Base-by-base conservation (phyloP, 2,797 vertebrate genomes). In the Cyprinodon diabolis region DNA sequence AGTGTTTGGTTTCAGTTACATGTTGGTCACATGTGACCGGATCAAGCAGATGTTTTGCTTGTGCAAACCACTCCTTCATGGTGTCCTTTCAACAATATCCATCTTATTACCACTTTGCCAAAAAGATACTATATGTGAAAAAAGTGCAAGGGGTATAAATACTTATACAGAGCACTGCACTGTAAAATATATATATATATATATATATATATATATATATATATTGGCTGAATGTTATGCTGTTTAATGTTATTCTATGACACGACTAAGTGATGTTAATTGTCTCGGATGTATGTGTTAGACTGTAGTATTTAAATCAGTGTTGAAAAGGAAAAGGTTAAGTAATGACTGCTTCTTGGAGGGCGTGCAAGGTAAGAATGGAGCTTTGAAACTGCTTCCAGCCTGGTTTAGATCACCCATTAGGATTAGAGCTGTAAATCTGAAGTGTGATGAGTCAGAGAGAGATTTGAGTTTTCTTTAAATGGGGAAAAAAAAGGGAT, bases 221-320 rank as follows among this genome's bases (percentile, higher is more conserved):
- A 43, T 43, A 43, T 43, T 43, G 40, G 40, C 40, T 75, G 76
- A 73, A 77, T 76, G 74, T 40, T 68, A 17, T 49, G 52, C 45
- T 6, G 68, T 69, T 58, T 15, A 37, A 56, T 47, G 43, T 72
- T 73, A 52, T 69, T 75, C 72, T 74, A 21, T 91, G 88, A 91
- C 75, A 69, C 49, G 67, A 71, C 74, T 93, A 90, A 91, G 80
- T 74, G 72, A 40, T 76, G 77, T 58, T 60, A 77, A 79, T 66
- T 60, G 60, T 75, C 54, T 71, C 17, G 60, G 71, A 75, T 84
- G 73, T 86, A 73, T 70, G 80, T 73, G 71, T 72, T 71, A 35
- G 48, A 78, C 78, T 75, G 75, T 86, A 86, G 87, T 88, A 81
- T 92, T 87, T 82, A 83, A 83, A 87, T 66, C 77, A 74, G 85